Conservation (phyloP, 37 sponge, comb jelly and placozoan genomes). For the Beroe ovata region DNA sequence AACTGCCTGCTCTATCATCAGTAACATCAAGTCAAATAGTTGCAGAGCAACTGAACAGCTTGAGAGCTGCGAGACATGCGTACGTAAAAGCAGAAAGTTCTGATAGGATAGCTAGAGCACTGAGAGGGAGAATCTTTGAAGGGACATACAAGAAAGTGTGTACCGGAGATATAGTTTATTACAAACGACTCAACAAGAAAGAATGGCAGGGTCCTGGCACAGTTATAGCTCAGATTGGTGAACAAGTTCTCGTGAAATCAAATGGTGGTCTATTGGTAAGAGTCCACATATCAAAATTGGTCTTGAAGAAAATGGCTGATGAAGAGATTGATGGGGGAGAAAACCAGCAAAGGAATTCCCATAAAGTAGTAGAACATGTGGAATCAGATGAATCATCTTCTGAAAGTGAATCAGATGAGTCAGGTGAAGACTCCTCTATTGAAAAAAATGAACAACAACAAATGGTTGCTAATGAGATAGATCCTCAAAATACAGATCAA, state of each 20-base stretch:
- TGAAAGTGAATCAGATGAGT: too few species aligned
- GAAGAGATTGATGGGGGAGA: background rate
- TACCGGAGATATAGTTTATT: background rate
- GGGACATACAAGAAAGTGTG: conserved; percentile 4
- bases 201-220: conserved; percentile 9
- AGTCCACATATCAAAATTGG: background rate
- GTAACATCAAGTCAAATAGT: background rate
- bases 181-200: background rate
- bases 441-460: too few species aligned
- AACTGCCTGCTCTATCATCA: conserved; percentile 25
- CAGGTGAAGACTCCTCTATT: too few species aligned
- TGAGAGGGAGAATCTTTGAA: background rate
- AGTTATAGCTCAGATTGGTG: background rate
- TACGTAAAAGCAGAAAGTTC: conserved; percentile 21
- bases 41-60: background rate
- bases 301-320: background rate
- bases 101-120: conserved; percentile 15
- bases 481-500: too few species aligned
- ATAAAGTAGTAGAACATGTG: background rate
- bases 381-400: too few species aligned
- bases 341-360: background rate
- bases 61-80: background rate
- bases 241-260: conserved; percentile 5
- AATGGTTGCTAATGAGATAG: too few species aligned
- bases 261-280: background rate